Percentiles rank a stretch among this genome's conserved stretches.
Conservation (phyloP, 2,888 invertebrate genomes). For the Lasioglossum pauxillum region DNA sequence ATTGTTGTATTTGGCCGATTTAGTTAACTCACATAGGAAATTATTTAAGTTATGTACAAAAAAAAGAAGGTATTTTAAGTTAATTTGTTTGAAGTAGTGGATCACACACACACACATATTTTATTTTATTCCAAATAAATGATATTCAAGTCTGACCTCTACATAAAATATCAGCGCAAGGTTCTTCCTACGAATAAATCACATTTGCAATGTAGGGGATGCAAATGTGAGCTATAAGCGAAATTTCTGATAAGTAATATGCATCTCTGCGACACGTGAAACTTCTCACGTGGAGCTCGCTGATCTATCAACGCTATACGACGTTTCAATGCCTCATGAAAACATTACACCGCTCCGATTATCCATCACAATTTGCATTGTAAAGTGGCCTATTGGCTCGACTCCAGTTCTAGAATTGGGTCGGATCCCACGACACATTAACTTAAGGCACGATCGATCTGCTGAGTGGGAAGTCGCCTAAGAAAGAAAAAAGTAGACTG, state of each 20-base stretch:
- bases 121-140: background rate
- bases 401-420: slow-evolving; percentile 55
- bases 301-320: slow-evolving; percentile 50
- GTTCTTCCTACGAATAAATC: background rate
- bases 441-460: slow-evolving; percentile 30
- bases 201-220: no score
- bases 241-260: background rate
- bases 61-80: background rate
- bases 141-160: background rate
- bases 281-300: slow-evolving; percentile 11
- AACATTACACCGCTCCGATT: slow-evolving; percentile 42
- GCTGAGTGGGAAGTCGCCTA: background rate
- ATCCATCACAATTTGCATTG: slow-evolving; percentile 59
- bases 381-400: slow-evolving; percentile 48
- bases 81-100: background rate
- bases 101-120: no score
- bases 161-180: background rate
- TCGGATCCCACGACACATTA: slow-evolving; percentile 44
- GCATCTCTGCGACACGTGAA: background rate
- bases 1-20: no score
- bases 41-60: background rate
- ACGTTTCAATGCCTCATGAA: slow-evolving; percentile 24
- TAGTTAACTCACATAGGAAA: no score
- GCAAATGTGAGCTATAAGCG: background rate
- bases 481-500: background rate